Conservation (phyloP, 1,140 invertebrate genomes). For the Heliconius hermathena region DNA sequence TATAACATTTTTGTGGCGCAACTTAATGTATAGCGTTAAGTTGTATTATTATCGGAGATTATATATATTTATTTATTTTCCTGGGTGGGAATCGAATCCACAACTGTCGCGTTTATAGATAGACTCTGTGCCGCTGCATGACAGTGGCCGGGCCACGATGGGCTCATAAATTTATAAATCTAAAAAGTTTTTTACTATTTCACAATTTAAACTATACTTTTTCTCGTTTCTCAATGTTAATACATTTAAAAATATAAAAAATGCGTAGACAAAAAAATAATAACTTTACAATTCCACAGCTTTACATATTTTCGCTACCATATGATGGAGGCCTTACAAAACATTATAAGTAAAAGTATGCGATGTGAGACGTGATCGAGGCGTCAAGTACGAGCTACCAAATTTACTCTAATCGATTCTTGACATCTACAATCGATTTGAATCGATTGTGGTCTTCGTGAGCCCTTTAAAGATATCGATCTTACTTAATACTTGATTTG, state of each 20-base stretch:
- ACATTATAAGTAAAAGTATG: constrained; percentile 37
- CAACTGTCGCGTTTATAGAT: not conserved
- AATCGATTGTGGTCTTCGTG: constrained; percentile 21
- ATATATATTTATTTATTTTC: too few relatives aligned
- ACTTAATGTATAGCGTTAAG: too few relatives aligned
- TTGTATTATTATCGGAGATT: too few relatives aligned
- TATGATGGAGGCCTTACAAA: not conserved
- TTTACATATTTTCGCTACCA: constrained; percentile 7
- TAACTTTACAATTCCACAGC: not conserved
- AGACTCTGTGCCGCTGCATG: not conserved
- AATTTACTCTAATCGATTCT: constrained; percentile 49
- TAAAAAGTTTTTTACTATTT: too few relatives aligned
- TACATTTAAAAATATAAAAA: too few relatives aligned
- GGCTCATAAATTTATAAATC: too few relatives aligned
- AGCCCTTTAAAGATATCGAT: constrained; percentile 29
- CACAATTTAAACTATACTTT: too few relatives aligned
- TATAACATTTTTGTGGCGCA: too few relatives aligned
- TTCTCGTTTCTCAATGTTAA: too few relatives aligned
- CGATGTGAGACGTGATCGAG: constrained; percentile 29
- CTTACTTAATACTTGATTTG: constrained; percentile 4
- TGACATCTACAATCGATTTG: constrained; percentile 41
- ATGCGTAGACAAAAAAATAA: too few relatives aligned
- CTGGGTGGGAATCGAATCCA: not conserved
- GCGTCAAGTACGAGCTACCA: constrained; percentile 34
- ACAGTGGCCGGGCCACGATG: not conserved